phyloP scores from a whole-genome alignment of 2,888 invertebrate species.

The Digitonthophagus gazella region DNA sequence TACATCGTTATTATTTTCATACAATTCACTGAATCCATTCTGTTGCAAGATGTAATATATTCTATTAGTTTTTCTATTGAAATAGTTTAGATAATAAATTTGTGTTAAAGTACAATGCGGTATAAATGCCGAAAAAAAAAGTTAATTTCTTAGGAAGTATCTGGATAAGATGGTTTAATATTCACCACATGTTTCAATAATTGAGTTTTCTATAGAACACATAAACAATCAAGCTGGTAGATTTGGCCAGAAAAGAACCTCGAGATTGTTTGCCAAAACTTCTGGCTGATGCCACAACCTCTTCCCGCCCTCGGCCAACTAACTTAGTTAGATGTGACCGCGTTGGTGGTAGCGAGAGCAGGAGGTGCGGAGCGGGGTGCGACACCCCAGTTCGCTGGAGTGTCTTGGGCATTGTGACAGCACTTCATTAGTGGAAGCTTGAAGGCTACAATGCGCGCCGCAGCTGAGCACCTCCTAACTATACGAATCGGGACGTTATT shows the following conservation, averaged over 20 bases:
- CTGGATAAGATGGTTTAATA: no score
- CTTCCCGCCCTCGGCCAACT: neutral
- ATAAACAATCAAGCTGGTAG: neutral
- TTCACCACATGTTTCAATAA: no score
- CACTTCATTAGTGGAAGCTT: constrained; percentile 13
- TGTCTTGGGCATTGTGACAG: constrained; percentile 9
- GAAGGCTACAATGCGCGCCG: neutral
- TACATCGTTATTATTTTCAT: no score
- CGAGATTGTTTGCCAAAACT: neutral
- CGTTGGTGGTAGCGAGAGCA: neutral
- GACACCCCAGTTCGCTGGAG: neutral
- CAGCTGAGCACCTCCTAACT: neutral
- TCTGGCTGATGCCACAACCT: neutral
- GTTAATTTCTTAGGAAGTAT: no score
- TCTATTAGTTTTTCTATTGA: no score
- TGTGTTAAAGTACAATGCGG: no score
- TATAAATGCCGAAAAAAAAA: no score
- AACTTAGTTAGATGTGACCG: neutral
- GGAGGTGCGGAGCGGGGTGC: neutral
- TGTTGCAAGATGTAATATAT: no score
- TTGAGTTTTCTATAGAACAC: no score
- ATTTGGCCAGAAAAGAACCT: neutral
- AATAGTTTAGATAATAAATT: no score
- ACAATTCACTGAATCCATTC: no score
- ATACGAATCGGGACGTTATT: neutral